Evolutionary conservation across 2,797 vertebrate genomes (phyloP).

Genomic region (Bovichtus diacanthus): DNA sequence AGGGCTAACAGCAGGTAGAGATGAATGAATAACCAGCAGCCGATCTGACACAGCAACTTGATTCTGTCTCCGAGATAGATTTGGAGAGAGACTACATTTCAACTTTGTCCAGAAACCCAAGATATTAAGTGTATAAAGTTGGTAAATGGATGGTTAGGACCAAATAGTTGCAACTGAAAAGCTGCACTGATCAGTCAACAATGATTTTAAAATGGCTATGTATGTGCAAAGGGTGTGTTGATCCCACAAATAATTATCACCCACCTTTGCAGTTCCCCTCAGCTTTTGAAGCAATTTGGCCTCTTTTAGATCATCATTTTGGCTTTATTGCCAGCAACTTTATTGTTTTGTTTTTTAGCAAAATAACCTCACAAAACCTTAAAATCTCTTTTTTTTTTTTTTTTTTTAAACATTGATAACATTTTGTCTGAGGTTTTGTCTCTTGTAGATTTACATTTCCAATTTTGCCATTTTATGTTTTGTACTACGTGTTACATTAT

Average conservation of each 20-base stretch:
- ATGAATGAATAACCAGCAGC: slow-evolving; percentile 28
- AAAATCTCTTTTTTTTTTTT: neutral
- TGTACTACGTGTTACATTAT: neutral
- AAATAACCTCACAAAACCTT: neutral
- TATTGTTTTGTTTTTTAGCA: too few species aligned
- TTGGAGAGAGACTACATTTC: neutral
- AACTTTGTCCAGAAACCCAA: slow-evolving; percentile 4
- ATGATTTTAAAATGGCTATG: neutral
- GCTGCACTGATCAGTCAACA: neutral
- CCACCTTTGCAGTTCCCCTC: neutral
- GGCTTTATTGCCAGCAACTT: neutral
- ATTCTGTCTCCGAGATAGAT: slow-evolving; percentile 10
- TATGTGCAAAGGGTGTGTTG: neutral
- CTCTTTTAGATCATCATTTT: neutral
- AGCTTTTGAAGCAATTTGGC: neutral
- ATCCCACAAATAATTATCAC: neutral
- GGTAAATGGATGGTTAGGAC: neutral
- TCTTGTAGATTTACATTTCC: neutral
- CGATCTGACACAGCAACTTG: slow-evolving; percentile 26
- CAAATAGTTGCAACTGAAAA: neutral
- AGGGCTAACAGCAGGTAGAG: slow-evolving; percentile 58
- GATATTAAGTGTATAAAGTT: neutral
- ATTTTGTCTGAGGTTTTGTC: neutral
- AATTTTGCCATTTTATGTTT: neutral
- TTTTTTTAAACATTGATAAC: neutral